phyloP scores from a whole-genome alignment of 1,140 invertebrate species.

The Linepithema humile region DNA sequence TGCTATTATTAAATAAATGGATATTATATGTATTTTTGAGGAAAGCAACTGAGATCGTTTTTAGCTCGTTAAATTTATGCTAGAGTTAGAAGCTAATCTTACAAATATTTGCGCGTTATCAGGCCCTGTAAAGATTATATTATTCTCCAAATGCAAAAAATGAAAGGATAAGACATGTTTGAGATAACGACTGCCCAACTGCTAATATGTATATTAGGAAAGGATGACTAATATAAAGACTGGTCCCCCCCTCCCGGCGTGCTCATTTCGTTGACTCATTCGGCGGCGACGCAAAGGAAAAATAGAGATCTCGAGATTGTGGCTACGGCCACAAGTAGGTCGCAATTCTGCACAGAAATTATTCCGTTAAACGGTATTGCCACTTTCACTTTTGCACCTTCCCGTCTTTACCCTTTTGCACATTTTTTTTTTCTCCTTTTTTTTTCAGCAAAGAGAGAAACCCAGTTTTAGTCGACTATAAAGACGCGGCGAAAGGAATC shows the following conservation, averaged over 20 bases:
- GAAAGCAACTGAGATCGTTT: too few relatives aligned
- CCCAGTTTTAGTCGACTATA: background rate
- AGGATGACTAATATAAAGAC: slow-evolving; percentile 25
- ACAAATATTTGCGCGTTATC: too few relatives aligned
- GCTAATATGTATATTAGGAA: slow-evolving; percentile 2
- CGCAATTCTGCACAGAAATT: slow-evolving; percentile 24
- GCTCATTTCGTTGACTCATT: slow-evolving; percentile 34
- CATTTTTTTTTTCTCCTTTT: background rate
- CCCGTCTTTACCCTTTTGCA: background rate
- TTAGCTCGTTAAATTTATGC: too few relatives aligned
- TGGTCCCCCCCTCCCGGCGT: background rate
- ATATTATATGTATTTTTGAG: too few relatives aligned
- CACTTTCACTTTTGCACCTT: slow-evolving; percentile 61
- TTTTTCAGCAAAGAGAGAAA: slow-evolving; percentile 9
- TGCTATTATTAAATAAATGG: too few relatives aligned
- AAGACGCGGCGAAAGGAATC: background rate
- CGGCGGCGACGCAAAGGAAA: background rate
- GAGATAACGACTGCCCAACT: background rate
- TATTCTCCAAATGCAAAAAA: too few relatives aligned
- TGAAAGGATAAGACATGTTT: background rate
- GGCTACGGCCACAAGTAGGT: slow-evolving; percentile 9
- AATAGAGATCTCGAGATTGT: slow-evolving; percentile 6
- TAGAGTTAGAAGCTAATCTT: too few relatives aligned
- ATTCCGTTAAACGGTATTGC: slow-evolving; percentile 6
- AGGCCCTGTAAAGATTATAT: too few relatives aligned